Conservation (phyloP, 2,113 vertebrate genomes). For the Suncus etruscus region DNA sequence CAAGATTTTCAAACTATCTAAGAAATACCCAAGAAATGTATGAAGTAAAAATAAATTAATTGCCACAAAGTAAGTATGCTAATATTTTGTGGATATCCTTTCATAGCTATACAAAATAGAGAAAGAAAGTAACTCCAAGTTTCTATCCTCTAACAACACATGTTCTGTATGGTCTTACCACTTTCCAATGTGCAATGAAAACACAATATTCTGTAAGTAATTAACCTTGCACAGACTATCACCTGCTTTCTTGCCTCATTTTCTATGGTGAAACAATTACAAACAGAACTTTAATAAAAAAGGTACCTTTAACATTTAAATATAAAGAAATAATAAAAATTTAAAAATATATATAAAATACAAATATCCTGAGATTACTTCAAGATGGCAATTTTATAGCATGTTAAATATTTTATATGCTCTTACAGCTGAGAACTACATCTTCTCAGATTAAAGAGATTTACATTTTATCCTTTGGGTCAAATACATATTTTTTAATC, state of each 20-base stretch:
- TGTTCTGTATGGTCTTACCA: neutral
- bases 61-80: constrained; percentile 19
- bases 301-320: constrained; percentile 4
- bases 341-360: neutral
- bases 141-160: neutral
- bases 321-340: neutral
- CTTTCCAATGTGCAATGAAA: neutral
- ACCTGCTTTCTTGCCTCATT: constrained; percentile 54
- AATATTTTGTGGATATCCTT: constrained; percentile 28
- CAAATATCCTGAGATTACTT: neutral
- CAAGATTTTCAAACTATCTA: neutral
- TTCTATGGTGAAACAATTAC: constrained; percentile 44
- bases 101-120: neutral
- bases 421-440: neutral
- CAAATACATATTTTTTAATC: neutral
- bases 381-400: neutral
- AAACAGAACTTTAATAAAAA: constrained; percentile 66
- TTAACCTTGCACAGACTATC: constrained; percentile 15
- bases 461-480: neutral
- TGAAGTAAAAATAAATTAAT: neutral
- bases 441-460: neutral
- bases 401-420: neutral
- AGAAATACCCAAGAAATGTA: neutral
- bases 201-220: neutral
- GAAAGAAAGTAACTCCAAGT: constrained; percentile 21